A percentile compares a stretch with the other conserved stretches of the same genome.
These are phyloP conservation scores for Cheilosia vernalis DNA, from an alignment of 2,888 invertebrate genomes.

Conservation along the genomic window DNA sequence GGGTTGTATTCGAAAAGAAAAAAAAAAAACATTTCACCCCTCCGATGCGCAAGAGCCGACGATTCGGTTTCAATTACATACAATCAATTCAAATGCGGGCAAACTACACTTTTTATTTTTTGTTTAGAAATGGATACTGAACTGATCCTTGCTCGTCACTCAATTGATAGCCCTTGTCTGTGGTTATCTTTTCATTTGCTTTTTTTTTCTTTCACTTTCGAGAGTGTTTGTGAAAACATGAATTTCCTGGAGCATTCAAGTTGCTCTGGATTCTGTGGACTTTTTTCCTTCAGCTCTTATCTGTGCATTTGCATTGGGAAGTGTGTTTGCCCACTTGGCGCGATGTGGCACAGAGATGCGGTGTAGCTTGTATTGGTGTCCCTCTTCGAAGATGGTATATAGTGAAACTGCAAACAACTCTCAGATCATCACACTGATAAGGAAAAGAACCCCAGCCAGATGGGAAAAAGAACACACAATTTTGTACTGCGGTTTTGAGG, in stretches of 20 bases:
- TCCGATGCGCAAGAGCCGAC: not conserved
- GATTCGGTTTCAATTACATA: slow-evolving; percentile 54
- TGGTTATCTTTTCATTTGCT: slow-evolving; percentile 7
- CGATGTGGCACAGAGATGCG: slow-evolving; percentile 24
- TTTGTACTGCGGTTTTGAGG: slow-evolving; percentile 50
- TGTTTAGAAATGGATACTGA: slow-evolving; percentile 52
- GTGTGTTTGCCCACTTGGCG: slow-evolving; percentile 57
- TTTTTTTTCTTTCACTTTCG: slow-evolving; percentile 7
- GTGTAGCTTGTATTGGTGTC: slow-evolving; percentile 1
- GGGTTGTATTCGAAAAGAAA: slow-evolving; percentile 44
- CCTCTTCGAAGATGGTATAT: slow-evolving; percentile 9
- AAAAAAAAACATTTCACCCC: slow-evolving; percentile 16
- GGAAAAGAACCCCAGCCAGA: not conserved
- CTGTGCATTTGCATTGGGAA: slow-evolving; percentile 54
- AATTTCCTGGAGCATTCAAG: slow-evolving; percentile 57
- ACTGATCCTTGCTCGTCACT: slow-evolving; percentile 47
- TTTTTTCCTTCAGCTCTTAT: slow-evolving; percentile 11
- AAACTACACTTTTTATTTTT: slow-evolving; percentile 8
- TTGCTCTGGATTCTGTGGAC: slow-evolving; percentile 48
- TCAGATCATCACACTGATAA: slow-evolving; percentile 20
- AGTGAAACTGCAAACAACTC: not conserved
- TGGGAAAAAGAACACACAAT: not conserved
- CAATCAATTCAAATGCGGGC: slow-evolving; percentile 63
- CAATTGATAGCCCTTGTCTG: slow-evolving; percentile 57
- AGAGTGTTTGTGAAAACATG: slow-evolving; percentile 33